These are phyloP conservation scores for Corydoras maculifer DNA, from an alignment of 2,113 vertebrate genomes.

Conservation along the genomic window DNA sequence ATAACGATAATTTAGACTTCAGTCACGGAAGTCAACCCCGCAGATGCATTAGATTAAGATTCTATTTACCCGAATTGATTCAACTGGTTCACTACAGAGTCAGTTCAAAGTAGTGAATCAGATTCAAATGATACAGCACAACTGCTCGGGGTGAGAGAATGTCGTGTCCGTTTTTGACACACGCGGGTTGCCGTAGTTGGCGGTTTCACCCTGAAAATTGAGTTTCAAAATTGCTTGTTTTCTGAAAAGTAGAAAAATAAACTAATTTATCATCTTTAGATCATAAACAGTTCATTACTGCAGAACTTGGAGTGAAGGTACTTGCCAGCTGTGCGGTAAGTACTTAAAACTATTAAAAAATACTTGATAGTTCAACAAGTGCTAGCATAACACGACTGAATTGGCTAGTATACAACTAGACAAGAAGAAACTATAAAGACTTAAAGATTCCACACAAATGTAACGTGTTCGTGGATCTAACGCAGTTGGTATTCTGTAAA, in stretches of 20 bases:
- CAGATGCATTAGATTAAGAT: no score
- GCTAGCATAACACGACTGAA: conserved; percentile 8
- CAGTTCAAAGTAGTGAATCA: no score
- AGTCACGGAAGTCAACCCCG: background rate
- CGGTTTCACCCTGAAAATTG: conserved; percentile 29
- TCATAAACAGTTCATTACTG: background rate
- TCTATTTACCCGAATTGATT: no score
- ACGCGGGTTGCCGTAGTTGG: conserved; percentile 35
- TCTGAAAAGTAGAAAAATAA: conserved; percentile 7
- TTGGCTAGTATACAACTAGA: background rate
- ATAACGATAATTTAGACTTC: background rate
- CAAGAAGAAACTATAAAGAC: background rate
- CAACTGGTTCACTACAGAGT: no score
- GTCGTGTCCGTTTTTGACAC: conserved; percentile 3
- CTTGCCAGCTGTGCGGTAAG: conserved; percentile 22
- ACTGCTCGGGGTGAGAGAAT: background rate
- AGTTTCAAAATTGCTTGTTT: conserved; percentile 34
- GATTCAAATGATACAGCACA: no score
- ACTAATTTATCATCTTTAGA: background rate
- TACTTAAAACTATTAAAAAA: background rate
- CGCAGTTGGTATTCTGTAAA: background rate
- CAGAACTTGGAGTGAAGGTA: background rate
- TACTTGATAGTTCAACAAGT: conserved; percentile 5
- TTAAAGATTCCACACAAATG: background rate
- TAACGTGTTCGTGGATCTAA: background rate